Conservation (phyloP, 1,140 invertebrate species). For the Phthorimaea operculella region DNA sequence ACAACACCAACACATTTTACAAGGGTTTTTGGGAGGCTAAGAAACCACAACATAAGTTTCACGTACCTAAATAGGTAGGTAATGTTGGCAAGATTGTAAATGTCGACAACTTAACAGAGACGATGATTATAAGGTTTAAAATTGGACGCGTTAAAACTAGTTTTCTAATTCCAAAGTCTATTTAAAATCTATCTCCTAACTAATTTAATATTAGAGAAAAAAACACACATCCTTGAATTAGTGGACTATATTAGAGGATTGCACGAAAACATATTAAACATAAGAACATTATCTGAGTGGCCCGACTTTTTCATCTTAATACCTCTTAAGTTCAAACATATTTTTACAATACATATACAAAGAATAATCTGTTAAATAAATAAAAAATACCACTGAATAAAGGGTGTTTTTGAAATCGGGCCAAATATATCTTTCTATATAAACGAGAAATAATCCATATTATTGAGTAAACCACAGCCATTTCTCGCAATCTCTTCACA, state of each 20-base stretch:
- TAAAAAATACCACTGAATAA: no score
- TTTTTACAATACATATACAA: no score
- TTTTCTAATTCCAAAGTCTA: constrained; percentile 1
- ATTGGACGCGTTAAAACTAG: no score
- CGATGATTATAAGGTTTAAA: no score
- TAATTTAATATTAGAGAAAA: constrained; percentile 4
- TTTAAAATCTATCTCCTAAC: constrained; percentile 1
- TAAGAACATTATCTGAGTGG: neutral
- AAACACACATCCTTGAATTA: neutral
- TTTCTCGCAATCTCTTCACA: neutral
- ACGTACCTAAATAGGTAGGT: no score
- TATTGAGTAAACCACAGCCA: neutral
- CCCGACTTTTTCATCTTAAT: neutral
- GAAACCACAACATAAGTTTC: no score
- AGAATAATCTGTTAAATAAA: no score
- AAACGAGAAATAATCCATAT: neutral
- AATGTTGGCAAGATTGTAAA: no score
- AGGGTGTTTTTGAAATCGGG: neutral
- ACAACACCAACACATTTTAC: no score
- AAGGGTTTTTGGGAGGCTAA: no score
- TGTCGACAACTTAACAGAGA: no score
- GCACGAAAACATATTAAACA: neutral
- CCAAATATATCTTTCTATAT: neutral
- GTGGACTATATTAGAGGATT: constrained; percentile 4
- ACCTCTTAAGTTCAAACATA: no score